Evolutionary conservation across 2,888 invertebrate genomes (phyloP).

Genomic region (Sinhomidia bicolor): DNA sequence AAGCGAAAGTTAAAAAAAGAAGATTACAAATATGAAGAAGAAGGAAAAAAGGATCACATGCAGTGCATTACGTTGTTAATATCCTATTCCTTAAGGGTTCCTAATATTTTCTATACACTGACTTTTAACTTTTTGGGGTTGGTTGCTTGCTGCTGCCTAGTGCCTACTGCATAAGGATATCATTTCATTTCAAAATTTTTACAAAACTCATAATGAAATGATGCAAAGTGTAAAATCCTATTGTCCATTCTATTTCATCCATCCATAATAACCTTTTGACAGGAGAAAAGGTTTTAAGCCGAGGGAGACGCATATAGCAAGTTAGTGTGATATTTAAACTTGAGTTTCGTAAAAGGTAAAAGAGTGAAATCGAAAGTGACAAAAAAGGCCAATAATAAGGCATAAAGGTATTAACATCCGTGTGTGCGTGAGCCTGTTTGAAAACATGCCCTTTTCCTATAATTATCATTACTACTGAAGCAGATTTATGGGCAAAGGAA

Average conservation of each 20-base stretch:
- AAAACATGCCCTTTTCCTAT: not conserved
- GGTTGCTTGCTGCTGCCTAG: too few species aligned
- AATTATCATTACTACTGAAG: not conserved
- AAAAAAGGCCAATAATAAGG: not conserved
- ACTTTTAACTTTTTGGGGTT: not conserved
- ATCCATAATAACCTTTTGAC: not conserved
- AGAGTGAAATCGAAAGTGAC: conserved; percentile 43
- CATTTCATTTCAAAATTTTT: not conserved
- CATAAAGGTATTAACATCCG: too few species aligned
- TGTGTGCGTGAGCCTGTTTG: not conserved
- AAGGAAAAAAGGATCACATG: conserved; percentile 13
- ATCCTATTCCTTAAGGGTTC: not conserved
- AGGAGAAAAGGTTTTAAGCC: not conserved
- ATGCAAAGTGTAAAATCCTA: not conserved
- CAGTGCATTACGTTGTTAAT: not conserved
- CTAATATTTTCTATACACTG: not conserved
- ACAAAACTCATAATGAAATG: not conserved
- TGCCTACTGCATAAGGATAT: too few species aligned
- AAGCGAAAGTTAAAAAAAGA: conserved; percentile 30
- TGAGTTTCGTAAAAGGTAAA: not conserved
- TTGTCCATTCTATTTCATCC: not conserved
- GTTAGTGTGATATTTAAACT: not conserved
- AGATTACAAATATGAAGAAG: not conserved
- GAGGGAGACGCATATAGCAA: not conserved
- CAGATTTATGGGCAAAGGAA: not conserved